These are phyloP conservation scores for Sinodicranocentrus sp. DNA, from an alignment of 2,888 invertebrate species.

Conservation along the genomic window DNA sequence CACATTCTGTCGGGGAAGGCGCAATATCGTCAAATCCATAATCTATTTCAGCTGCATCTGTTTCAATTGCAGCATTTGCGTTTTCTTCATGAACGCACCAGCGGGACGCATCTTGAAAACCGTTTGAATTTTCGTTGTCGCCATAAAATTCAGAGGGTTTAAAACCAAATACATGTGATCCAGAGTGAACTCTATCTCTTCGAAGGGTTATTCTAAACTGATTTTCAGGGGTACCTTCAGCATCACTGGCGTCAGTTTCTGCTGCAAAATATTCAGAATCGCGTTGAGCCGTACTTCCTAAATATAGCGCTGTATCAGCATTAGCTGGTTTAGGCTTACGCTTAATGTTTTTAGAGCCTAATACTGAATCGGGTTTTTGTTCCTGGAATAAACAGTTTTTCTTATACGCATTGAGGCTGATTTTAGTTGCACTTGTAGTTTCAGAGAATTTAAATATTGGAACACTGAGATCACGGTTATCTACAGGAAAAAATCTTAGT, in stretches of 20 bases:
- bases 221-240: conserved; percentile 54
- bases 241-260: conserved; percentile 77
- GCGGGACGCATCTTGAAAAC: conserved; percentile 27
- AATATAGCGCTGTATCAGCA: background rate
- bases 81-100: conserved; percentile 61
- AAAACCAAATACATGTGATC: background rate
- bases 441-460: conserved; percentile 74
- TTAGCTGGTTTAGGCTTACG: conserved; percentile 63
- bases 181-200: conserved; percentile 24
- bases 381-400: conserved; percentile 71
- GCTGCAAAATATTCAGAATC: conserved; percentile 78
- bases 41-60: conserved; percentile 51
- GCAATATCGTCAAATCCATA: conserved; percentile 56
- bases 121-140: conserved; percentile 58
- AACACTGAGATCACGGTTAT: conserved; percentile 70
- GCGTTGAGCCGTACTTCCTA: conserved; percentile 48
- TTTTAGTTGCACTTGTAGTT: conserved; percentile 75
- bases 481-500: conserved; percentile 72
- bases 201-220: conserved; percentile 55
- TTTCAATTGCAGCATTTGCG: conserved; percentile 57
- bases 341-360: conserved; percentile 66
- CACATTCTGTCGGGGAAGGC: conserved; percentile 58
- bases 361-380: conserved; percentile 40
- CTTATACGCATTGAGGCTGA: conserved; percentile 73
- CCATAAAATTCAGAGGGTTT: conserved; percentile 17